A percentile compares a stretch with the other conserved stretches of the same genome.
These are phyloP conservation scores for Plagodis dolabraria DNA, from an alignment of 2,888 invertebrate genomes.

Conservation along the genomic window DNA sequence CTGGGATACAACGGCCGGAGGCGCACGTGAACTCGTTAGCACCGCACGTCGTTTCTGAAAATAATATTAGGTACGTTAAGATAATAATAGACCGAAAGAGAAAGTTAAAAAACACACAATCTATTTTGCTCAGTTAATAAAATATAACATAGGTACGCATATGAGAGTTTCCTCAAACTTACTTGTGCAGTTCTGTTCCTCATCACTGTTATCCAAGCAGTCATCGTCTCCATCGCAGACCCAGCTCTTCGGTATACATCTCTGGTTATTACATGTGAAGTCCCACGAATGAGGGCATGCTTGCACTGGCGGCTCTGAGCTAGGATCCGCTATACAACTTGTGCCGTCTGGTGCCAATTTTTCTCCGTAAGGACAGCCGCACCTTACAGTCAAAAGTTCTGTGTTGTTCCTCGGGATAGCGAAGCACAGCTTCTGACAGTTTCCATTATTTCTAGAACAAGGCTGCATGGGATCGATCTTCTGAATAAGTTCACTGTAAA, in stretches of 20 bases:
- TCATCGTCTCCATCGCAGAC: constrained; percentile 98
- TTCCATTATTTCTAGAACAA: constrained; percentile 93
- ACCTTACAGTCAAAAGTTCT: constrained; percentile 86
- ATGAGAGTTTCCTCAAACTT: constrained; percentile 58
- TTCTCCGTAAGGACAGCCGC: constrained; percentile 98
- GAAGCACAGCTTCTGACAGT: constrained; percentile 98
- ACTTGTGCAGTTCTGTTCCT: constrained; percentile 97
- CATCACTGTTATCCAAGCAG: constrained; percentile 97
- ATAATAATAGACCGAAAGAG: neutral
- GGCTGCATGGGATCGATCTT: constrained; percentile 90
- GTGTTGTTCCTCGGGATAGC: constrained; percentile 89
- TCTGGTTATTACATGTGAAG: constrained; percentile 96
- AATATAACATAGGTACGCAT: too few species aligned
- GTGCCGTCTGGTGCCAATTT: constrained; percentile 89
- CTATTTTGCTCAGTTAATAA: too few species aligned
- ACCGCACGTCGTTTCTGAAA: constrained; percentile 93
- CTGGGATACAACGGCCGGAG: constrained; percentile 95
- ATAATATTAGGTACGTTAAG: neutral
- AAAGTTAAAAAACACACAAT: neutral
- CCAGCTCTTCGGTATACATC: constrained; percentile 97
- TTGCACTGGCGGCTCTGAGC: constrained; percentile 93
- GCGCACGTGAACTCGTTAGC: constrained; percentile 97
- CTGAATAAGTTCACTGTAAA: constrained; percentile 91
- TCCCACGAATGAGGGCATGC: constrained; percentile 97
- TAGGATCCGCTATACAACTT: constrained; percentile 91